Percentiles rank a stretch among this genome's conserved stretches.
These are phyloP conservation scores for Akabosia matsudoensis DNA, from an alignment of 1,140 invertebrate genomes.

Conservation along the genomic window DNA sequence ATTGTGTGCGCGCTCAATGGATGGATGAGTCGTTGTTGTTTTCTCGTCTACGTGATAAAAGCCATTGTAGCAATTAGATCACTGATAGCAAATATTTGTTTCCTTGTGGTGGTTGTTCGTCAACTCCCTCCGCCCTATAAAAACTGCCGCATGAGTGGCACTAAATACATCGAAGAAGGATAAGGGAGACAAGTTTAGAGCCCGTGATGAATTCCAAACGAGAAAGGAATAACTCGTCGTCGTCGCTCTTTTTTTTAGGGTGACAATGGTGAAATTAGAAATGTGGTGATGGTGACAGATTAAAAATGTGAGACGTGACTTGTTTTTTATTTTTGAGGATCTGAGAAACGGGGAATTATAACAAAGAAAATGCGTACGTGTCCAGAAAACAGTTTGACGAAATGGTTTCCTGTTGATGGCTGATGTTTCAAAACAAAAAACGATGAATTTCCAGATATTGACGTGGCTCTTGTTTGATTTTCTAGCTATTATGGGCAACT, in stretches of 20 bases:
- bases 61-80: not conserved
- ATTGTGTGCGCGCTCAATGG: not conserved
- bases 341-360: not conserved
- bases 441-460: not conserved
- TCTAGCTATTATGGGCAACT: constrained; percentile 47
- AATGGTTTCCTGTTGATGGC: not conserved
- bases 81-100: not conserved
- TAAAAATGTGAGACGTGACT: not conserved
- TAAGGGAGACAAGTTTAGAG: not conserved
- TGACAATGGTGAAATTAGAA: not conserved
- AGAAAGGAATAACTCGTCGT: not conserved
- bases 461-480: not conserved
- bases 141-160: not conserved
- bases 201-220: not conserved
- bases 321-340: not conserved
- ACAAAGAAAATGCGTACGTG: not conserved
- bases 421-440: not conserved
- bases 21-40: not conserved
- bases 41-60: not conserved
- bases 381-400: not conserved
- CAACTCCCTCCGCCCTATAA: not conserved
- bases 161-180: not conserved
- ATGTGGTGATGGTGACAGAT: not conserved
- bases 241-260: too few relatives aligned
- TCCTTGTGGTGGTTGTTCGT: not conserved